phyloP scores from a whole-genome alignment of 2,113 vertebrate species.

The Oryzias woworae region DNA sequence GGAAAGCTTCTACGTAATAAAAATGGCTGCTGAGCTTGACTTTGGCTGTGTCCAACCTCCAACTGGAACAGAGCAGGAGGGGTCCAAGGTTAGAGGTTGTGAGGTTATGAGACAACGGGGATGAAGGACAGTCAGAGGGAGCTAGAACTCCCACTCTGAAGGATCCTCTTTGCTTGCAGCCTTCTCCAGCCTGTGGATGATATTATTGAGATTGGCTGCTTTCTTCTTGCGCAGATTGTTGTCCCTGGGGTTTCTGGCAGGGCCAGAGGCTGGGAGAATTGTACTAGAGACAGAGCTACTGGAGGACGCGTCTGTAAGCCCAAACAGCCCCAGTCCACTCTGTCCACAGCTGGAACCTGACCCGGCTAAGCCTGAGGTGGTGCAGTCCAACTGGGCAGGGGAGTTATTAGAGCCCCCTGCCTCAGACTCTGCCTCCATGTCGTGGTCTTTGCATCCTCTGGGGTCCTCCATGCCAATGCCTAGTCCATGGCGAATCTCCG shows the following conservation, averaged over 20 bases:
- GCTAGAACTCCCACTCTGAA: conserved; percentile 95
- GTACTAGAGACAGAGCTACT: conserved; percentile 75
- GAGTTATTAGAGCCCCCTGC: conserved; percentile 80
- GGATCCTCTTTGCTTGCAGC: conserved; percentile 95
- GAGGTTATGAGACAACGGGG: conserved; percentile 74
- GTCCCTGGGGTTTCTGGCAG: conserved; percentile 89
- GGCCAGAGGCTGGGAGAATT: conserved; percentile 74
- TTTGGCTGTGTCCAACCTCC: conserved; percentile 77
- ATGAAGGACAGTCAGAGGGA: conserved; percentile 46
- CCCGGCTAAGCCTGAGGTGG: conserved; percentile 83
- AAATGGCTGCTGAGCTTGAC: conserved; percentile 80
- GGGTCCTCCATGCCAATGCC: conserved; percentile 75
- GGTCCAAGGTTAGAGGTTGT: conserved; percentile 73
- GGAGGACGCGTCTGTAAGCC: conserved; percentile 86
- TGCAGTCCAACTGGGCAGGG: conserved; percentile 79
- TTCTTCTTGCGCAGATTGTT: conserved; percentile 96
- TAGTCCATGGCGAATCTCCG: conserved; percentile 77
- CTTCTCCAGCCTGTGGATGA: conserved; percentile 97
- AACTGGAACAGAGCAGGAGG: conserved; percentile 70
- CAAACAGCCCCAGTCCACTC: conserved; percentile 84
- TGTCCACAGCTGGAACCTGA: conserved; percentile 85
- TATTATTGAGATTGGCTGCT: conserved; percentile 97
- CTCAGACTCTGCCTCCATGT: conserved; percentile 80
- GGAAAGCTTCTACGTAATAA: conserved; percentile 73
- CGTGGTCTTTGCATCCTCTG: conserved; percentile 80